A percentile compares a stretch with the other conserved stretches of the same genome.
Evolutionary conservation across 2,888 invertebrate species (phyloP).

Genomic region (Caenorhabditis sp.): DNA sequence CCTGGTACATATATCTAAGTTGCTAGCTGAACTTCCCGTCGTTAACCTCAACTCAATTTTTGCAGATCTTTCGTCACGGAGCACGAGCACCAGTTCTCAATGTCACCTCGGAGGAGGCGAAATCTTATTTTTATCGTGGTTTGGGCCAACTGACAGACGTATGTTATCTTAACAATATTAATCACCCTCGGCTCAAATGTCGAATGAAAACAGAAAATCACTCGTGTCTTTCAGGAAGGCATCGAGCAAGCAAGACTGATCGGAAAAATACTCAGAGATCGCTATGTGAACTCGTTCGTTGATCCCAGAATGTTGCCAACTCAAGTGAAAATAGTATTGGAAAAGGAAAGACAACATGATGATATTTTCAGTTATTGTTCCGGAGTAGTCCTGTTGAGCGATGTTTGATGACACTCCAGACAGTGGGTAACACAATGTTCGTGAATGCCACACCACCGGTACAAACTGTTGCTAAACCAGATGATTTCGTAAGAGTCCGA

Average conservation of each 20-base stretch:
- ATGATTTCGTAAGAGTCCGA: conserved; percentile 47
- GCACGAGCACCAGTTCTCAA: conserved; percentile 66
- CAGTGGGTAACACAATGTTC: conserved; percentile 55
- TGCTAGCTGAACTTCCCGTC: background rate
- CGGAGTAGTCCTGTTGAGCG: conserved; percentile 59
- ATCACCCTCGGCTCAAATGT: conserved; percentile 38
- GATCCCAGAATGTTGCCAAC: conserved; percentile 56
- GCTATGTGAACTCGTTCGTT: conserved; percentile 62
- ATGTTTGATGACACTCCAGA: conserved; percentile 66
- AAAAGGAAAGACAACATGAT: background rate
- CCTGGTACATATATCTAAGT: too few species aligned
- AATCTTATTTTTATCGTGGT: conserved; percentile 65
- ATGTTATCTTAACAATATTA: conserved; percentile 58
- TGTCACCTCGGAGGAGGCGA: conserved; percentile 65
- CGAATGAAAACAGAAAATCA: conserved; percentile 24
- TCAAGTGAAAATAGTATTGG: conserved; percentile 51
- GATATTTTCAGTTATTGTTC: conserved; percentile 60
- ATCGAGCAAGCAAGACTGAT: conserved; percentile 58
- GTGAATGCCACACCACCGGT: conserved; percentile 56
- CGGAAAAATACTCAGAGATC: conserved; percentile 53
- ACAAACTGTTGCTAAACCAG: conserved; percentile 34
- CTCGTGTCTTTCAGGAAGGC: conserved; percentile 62
- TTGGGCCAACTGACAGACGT: conserved; percentile 70
- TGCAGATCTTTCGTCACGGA: conserved; percentile 70
- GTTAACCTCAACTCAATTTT: background rate